A percentile compares a stretch with the other conserved stretches of the same genome.
Evolutionary conservation across 2,888 invertebrate species (phyloP).

Genomic region (Rhagium mordax): DNA sequence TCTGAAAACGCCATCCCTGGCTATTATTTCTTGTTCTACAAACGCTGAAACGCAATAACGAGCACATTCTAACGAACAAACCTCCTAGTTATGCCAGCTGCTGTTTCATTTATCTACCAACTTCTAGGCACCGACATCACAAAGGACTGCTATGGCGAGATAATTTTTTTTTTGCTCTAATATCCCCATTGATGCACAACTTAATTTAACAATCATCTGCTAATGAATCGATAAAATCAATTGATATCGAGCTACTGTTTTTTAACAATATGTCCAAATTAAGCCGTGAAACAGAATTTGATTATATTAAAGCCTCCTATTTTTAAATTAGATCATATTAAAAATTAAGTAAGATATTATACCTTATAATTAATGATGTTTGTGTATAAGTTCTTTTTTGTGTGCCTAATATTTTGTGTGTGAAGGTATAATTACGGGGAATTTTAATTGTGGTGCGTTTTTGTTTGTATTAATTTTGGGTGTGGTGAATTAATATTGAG

Average conservation of each 20-base stretch:
- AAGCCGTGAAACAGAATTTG: neutral
- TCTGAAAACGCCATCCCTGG: neutral
- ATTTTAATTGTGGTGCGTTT: neutral
- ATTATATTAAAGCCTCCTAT: neutral
- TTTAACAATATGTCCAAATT: neutral
- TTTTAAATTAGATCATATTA: neutral
- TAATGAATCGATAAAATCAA: conserved; percentile 43
- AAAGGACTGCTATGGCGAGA: neutral
- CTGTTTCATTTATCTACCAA: neutral
- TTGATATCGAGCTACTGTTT: conserved; percentile 6
- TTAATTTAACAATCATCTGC: conserved; percentile 38
- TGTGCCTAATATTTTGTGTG: neutral
- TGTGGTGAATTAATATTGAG: neutral
- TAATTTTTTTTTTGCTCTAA: neutral
- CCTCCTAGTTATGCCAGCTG: neutral
- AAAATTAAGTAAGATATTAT: neutral
- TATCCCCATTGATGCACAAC: conserved; percentile 1
- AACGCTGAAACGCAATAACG: neutral
- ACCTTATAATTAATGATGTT: neutral
- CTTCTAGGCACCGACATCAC: neutral
- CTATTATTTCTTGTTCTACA: neutral
- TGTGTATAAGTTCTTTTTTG: neutral
- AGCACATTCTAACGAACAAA: neutral
- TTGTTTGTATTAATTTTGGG: neutral
- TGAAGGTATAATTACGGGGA: neutral